Conservation (phyloP, 1,140 invertebrate species). For the Mesaphorura yosii region DNA sequence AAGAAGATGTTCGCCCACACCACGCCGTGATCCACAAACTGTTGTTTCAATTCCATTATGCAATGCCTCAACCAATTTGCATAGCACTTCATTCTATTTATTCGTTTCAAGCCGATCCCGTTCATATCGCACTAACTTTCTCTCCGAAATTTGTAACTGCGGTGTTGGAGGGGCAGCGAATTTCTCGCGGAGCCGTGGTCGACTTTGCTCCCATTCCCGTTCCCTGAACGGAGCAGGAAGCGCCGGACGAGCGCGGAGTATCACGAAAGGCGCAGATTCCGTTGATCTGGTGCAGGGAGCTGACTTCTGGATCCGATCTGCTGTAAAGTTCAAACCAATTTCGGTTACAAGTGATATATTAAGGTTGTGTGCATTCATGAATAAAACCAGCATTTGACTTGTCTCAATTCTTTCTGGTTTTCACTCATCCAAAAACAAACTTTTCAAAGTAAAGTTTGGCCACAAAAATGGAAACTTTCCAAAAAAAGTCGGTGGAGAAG, state of each 20-base stretch:
- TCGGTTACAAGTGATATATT: not conserved
- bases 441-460: too few species aligned
- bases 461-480: not conserved
- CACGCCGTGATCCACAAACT: too few species aligned
- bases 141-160: slow-evolving; percentile 27
- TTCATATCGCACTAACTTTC: slow-evolving; percentile 31
- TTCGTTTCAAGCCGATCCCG: too few species aligned
- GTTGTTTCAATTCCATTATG: too few species aligned
- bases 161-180: slow-evolving; percentile 23
- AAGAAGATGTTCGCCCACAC: too few species aligned
- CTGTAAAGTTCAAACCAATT: slow-evolving; percentile 10
- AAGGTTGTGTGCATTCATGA: not conserved
- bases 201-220: not conserved
- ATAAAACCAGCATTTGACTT: not conserved
- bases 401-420: too few species aligned
- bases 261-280: slow-evolving; percentile 29
- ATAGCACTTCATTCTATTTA: too few species aligned
- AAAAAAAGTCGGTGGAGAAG: not conserved
- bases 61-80: too few species aligned
- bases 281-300: slow-evolving; percentile 31
- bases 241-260: slow-evolving; percentile 29
- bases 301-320: slow-evolving; percentile 30
- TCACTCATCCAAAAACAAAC: too few species aligned
- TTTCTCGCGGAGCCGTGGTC: slow-evolving; percentile 27
- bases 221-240: slow-evolving; percentile 20